Evolutionary conservation across 1,140 invertebrate genomes (phyloP).

Genomic region (Battus philenor): DNA sequence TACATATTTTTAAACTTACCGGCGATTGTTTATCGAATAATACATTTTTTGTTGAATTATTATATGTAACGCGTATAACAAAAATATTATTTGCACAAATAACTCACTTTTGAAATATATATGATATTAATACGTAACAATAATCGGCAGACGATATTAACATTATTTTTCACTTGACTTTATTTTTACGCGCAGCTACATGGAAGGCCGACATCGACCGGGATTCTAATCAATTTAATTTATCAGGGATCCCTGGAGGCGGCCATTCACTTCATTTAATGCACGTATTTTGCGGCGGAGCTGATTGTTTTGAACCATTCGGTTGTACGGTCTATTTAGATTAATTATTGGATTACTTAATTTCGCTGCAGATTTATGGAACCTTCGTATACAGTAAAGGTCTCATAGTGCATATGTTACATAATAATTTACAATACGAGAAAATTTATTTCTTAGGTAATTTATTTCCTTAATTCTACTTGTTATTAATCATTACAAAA

Average conservation of each 20-base stretch:
- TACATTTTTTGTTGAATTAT: too few species aligned
- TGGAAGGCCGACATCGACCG: conserved; percentile 62
- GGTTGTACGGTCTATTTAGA: conserved; percentile 74
- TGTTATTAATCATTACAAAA: too few species aligned
- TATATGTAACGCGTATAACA: too few species aligned
- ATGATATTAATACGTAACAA: conserved; percentile 20
- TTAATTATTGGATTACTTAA: conserved; percentile 76
- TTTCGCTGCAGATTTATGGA: conserved; percentile 58
- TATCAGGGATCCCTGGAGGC: conserved; percentile 73
- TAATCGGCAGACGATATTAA: conserved; percentile 43
- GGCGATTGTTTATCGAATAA: too few species aligned
- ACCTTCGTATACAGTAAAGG: too few species aligned
- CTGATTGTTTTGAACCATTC: conserved; percentile 75
- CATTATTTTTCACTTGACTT: conserved; percentile 68
- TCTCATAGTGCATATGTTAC: too few species aligned
- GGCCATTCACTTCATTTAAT: conserved; percentile 75
- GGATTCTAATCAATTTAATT: conserved; percentile 76
- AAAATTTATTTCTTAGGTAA: too few species aligned
- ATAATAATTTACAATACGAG: too few species aligned
- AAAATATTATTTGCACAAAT: too few species aligned
- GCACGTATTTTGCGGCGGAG: conserved; percentile 73
- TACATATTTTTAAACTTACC: too few species aligned
- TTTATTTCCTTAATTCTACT: too few species aligned
- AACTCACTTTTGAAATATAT: too few species aligned
- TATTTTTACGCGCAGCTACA: conserved; percentile 67